These are phyloP conservation scores for Eubucco bourcierii DNA, from an alignment of 2,113 vertebrate genomes.

Conservation along the genomic window DNA sequence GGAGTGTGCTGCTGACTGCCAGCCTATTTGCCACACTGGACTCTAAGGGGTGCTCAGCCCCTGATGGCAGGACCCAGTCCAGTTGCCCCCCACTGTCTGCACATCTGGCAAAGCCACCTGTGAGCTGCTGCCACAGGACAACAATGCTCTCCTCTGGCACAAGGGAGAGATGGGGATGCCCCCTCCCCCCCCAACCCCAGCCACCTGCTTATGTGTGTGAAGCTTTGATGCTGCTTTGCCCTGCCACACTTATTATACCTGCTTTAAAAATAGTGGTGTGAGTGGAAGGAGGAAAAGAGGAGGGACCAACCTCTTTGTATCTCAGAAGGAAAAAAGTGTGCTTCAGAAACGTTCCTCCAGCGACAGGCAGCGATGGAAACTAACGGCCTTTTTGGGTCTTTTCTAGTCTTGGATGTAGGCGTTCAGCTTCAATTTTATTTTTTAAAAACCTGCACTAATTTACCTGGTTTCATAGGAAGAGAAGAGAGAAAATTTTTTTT, in stretches of 20 bases:
- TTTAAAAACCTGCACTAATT: conserved; percentile 83
- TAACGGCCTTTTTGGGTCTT: conserved; percentile 62
- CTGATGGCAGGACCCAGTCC: not conserved
- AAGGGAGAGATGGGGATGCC: not conserved
- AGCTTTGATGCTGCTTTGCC: conserved; percentile 63
- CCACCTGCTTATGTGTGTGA: conserved; percentile 46
- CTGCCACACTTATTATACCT: conserved; percentile 10
- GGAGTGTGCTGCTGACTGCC: not conserved
- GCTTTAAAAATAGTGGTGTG: conserved; percentile 27
- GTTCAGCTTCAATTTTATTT: conserved; percentile 80
- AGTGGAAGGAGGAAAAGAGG: conserved; percentile 47
- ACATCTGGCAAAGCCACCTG: not conserved
- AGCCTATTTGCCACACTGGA: not conserved
- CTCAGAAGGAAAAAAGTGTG: conserved; percentile 62
- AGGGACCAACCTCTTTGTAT: conserved; percentile 64
- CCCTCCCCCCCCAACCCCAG: not conserved
- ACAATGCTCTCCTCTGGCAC: not conserved
- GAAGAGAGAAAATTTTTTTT: conserved; percentile 29
- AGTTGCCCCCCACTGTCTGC: not conserved
- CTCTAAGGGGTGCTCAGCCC: not conserved
- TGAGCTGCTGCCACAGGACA: not conserved
- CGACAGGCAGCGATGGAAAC: conserved; percentile 53
- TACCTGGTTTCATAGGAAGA: conserved; percentile 82
- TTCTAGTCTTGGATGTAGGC: conserved; percentile 78
- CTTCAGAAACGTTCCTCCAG: conserved; percentile 68